Base-by-base conservation (phyloP, 2,113 vertebrate species). In the Esox niger region DNA sequence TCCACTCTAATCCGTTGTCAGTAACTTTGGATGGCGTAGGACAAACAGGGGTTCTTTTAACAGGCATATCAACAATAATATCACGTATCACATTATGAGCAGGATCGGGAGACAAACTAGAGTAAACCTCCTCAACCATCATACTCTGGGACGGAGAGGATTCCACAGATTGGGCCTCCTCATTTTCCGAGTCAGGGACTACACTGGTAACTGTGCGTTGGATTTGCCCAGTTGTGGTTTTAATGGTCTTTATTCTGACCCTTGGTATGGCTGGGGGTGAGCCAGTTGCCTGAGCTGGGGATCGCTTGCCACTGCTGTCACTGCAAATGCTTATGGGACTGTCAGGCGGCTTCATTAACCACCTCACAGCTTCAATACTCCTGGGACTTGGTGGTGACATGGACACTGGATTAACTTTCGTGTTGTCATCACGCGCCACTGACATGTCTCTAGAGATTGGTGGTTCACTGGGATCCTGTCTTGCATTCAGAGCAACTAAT, bases 171-270 rank as follows among this genome's bases (percentile, higher is more conserved):
- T 89, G 90, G 59, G 92, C 72, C 8, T 98, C 97, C 10, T 98
- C 95, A 0, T 84, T 92, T 74, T 98, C 96, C 6, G 91, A 92
- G 66, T 93, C 91, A 3, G 97, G 95, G 65, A 96, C 82, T 75
- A 98, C 93, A 69, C 95, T 93, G 0, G 96, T 98, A 43, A 97
- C 92, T 0, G 94, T 98, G 71, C 96, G 92, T 85, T 95, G 97
- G 79, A 98, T 98, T 82, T 96, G 94, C 56, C 97, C 97, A 0
- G 95, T 94, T 6, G 92, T 96, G 0, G 94, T 98, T 88, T 98
- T 98, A 70, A 98, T 97, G 62, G 97, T 98, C 85, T 98, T 98
- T 79, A 98, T 98, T 73, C 97, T 89, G 63, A 98, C 96, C 88
- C 94, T 95, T 69, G 97, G 97, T 76, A 98, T 98, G 1, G 94